Conservation (phyloP, 1,140 invertebrate species). For the Euwallacea fornicatus region DNA sequence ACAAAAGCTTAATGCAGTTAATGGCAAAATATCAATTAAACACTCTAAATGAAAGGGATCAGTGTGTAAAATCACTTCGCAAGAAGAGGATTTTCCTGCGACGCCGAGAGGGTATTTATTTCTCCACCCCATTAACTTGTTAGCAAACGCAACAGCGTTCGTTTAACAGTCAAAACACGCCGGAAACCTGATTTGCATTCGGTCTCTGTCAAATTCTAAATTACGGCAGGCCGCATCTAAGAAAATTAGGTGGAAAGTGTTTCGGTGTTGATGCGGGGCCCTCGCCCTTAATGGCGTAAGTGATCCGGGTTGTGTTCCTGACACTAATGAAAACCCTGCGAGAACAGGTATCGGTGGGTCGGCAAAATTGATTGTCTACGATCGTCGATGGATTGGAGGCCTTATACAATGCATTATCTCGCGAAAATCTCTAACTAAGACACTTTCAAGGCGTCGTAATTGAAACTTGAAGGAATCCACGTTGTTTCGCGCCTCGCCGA, state of each 20-base stretch:
- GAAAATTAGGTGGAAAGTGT: slow-evolving; percentile 30
- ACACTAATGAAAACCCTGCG: slow-evolving; percentile 29
- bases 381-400: neutral
- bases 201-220: slow-evolving; percentile 28
- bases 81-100: too few relatives aligned
- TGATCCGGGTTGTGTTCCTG: slow-evolving; percentile 31
- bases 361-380: slow-evolving; percentile 19
- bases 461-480: too few relatives aligned
- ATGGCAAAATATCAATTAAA: too few relatives aligned
- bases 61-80: too few relatives aligned
- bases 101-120: neutral
- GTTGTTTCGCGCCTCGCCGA: too few relatives aligned
- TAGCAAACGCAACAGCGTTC: slow-evolving; percentile 22
- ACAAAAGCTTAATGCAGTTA: too few relatives aligned
- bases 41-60: too few relatives aligned
- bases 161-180: slow-evolving; percentile 20
- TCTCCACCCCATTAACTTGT: slow-evolving; percentile 21
- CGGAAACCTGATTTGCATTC: slow-evolving; percentile 23
- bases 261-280: slow-evolving; percentile 18
- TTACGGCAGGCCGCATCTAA: slow-evolving; percentile 22
- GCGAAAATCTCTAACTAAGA: too few relatives aligned
- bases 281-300: slow-evolving; percentile 24
- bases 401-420: too few relatives aligned
- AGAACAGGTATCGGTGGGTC: slow-evolving; percentile 22
- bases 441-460: too few relatives aligned